Base-by-base conservation (phyloP, 2,113 vertebrate genomes). In the Condylura cristata region DNA sequence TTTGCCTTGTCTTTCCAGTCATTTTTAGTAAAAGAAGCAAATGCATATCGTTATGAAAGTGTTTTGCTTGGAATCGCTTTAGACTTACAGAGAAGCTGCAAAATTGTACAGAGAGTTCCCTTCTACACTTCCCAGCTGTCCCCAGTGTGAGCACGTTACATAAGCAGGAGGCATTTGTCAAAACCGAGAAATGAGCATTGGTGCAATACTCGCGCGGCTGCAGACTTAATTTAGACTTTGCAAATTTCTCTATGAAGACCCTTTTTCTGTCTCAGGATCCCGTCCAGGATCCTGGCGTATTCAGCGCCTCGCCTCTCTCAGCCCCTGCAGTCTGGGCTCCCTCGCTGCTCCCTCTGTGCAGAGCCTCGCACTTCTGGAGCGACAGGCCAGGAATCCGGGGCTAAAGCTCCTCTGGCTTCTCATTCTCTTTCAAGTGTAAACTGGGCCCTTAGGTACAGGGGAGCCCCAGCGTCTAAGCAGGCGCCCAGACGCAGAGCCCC, bases 281-380 rank as follows among this genome's bases (percentile, higher is more conserved):
- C 14, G 24, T 8, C 41, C 9, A 20, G 56, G 16, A 48, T 17
- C 3, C 48, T 17, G 0, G 0, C 48, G 48, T 30, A 28, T 18
- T n/a, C 18, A 13, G 34, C 32, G 44, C 11, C 48, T 3, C 5
- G 16, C 22, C 39, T 44, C 51, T 39, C 39, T 8, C 1, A 8
- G 39, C n/a, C 8, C 68, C 44, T 5, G 0, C 6, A 60, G 5
- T 30, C 5, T 1, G 7, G 3, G 44, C 2, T 30, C 2, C 17
- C 58, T 16, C 37, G n/a, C 9, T 2, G 56, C 24, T 8, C 8
- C 18, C 11, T 26, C 10, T 30, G 9, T 41, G 17, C 10, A 2
- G 12, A 51, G 58, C 75, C 48, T 26, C 18, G 56, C 4, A 12
- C 41, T 91, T 51, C 3, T 30, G 44, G 5, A 4, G 9, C 20